phyloP scores from a whole-genome alignment of 37 sponge, comb jelly and placozoan species.

The Diacarnus erythraeanus region DNA sequence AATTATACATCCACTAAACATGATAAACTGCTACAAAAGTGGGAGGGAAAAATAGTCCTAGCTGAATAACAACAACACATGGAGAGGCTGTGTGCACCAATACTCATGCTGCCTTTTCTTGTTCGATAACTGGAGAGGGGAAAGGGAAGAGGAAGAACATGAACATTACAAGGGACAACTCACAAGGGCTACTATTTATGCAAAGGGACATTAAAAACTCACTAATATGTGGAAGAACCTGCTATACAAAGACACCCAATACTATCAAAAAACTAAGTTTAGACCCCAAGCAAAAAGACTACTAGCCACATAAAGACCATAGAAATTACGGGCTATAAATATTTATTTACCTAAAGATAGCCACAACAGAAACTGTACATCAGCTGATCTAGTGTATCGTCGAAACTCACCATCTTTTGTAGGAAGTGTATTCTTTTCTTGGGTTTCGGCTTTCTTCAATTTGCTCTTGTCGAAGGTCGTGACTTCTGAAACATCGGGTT shows the following conservation, averaged over 20 bases:
- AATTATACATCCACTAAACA: not conserved
- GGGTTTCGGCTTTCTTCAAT: conserved; percentile 79
- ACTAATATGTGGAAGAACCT: no score
- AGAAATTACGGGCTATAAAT: no score
- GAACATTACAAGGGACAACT: not conserved
- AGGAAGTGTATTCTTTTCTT: conserved; percentile 89
- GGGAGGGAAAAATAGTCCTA: not conserved
- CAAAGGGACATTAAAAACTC: no score
- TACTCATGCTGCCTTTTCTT: conserved; percentile 58
- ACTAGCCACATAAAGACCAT: no score
- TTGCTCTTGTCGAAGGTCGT: conserved; percentile 79
- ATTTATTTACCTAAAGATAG: not conserved
- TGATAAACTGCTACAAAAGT: not conserved
- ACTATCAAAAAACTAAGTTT: no score
- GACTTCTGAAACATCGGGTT: conserved; percentile 80
- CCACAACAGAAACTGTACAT: not conserved
- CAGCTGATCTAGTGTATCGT: not conserved
- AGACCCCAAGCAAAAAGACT: no score
- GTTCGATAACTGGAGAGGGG: conserved; percentile 66
- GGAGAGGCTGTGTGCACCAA: conserved; percentile 1
- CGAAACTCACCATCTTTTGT: conserved; percentile 83
- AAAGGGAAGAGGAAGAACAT: conserved; percentile 8
- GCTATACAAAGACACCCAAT: no score
- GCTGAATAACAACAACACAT: not conserved
- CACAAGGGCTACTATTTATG: no score